Base-by-base conservation (phyloP, 1,140 invertebrate species). In the Plutomurus gul region DNA sequence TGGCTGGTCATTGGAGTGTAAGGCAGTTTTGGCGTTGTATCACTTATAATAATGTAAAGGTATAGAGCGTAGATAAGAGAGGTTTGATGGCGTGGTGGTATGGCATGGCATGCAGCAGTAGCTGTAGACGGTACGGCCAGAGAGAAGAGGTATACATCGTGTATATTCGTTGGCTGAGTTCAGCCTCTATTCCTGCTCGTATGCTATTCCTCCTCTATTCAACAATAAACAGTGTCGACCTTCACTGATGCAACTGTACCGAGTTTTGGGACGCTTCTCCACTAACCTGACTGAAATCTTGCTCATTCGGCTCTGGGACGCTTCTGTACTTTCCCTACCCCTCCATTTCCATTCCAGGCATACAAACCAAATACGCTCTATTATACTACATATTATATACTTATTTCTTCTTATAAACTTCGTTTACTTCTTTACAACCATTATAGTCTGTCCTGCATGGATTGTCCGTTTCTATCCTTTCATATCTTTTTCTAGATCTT, bases 171-270 rank as follows among this genome's bases (percentile, higher is more conserved):
- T 51, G 11, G 47, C 7, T 51, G 47, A 51, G 47, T 51, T 22
- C 18, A 22, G 47, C 20, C 47, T 51, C 25, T 51, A 51, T 51
- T 51, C 47, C n/a, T n/a, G n/a, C 47, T 51, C 25, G 18, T 51
- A 51, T 51, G 6, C 20, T 51, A 51, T 51, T 65, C 30, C 36
- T 65, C 56, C 56, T 65, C 56, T 30, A 65, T 65, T 65, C 56
- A 65, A 65, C 56, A 65, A 65, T 65, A 65, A 65, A 65, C 56
- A 65, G 56, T 65, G 56, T 65, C 56, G 56, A 65, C 56, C 56
- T 65, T 65, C 56, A 65, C 56, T 65, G 56, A 65, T 65, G 56
- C 56, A 65, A 65, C 56, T 65, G 56, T 65, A 65, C 56, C 56
- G 56, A 65, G 27, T n/a, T 65, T 65, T 65, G 56, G 56, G 56